Percentiles rank a stretch among this genome's conserved stretches.
Evolutionary conservation across 2,113 vertebrate species (phyloP).

Genomic region (Hyla sarda): DNA sequence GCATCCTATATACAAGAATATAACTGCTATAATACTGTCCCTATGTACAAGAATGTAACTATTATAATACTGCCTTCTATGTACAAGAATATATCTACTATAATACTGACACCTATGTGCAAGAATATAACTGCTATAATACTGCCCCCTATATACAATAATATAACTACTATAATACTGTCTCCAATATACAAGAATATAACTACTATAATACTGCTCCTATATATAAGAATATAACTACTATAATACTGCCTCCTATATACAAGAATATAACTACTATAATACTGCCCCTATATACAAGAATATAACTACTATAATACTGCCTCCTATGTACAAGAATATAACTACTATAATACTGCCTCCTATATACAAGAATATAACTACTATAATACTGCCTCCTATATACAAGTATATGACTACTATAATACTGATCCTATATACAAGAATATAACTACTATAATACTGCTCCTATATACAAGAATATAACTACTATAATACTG

Average conservation of each 20-base stretch:
- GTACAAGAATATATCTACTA: too few relatives aligned
- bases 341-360: slow-evolving; percentile 8
- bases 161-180: too few relatives aligned
- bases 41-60: background rate
- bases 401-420: too few relatives aligned
- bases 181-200: too few relatives aligned
- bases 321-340: background rate
- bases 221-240: slow-evolving; percentile 1
- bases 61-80: too few relatives aligned
- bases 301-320: slow-evolving; percentile 9
- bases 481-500: too few relatives aligned
- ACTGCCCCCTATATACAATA: too few relatives aligned
- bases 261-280: background rate
- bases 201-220: slow-evolving; percentile 11
- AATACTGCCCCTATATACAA: slow-evolving; percentile 4
- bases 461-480: too few relatives aligned
- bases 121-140: too few relatives aligned
- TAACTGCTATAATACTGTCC: background rate
- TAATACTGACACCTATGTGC: too few relatives aligned
- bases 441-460: too few relatives aligned
- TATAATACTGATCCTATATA: too few relatives aligned
- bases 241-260: background rate
- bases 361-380: background rate
- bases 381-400: background rate
- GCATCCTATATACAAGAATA: background rate